A percentile compares a stretch with the other conserved stretches of the same genome.
Conservation (phyloP, 2,113 vertebrate species). For the Murina feae region DNA sequence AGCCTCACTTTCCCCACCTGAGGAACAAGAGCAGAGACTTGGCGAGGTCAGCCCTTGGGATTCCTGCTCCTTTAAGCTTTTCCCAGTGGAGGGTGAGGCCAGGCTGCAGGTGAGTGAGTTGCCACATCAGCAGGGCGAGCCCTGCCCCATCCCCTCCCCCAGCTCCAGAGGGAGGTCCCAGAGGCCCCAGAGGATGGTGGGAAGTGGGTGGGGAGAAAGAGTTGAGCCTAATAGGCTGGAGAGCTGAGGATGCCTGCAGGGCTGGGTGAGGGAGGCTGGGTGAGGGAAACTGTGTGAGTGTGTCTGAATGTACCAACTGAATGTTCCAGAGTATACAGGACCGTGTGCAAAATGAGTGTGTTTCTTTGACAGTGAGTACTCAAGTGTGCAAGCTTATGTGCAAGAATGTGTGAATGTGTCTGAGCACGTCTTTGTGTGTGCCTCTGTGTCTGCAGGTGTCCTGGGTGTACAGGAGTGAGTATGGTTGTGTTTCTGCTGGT, state of each 20-base stretch:
- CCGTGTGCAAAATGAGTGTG: neutral
- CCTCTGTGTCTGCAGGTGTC: neutral
- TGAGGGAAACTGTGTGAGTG: neutral
- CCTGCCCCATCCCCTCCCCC: neutral
- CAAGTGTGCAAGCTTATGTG: neutral
- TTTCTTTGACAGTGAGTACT: neutral
- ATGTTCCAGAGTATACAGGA: neutral
- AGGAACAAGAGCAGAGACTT: neutral
- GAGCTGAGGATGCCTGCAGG: neutral
- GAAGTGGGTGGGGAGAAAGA: constrained; percentile 58
- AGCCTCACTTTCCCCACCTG: neutral
- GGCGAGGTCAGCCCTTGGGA: neutral
- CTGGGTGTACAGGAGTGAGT: neutral
- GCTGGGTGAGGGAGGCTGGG: neutral
- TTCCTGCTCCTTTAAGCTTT: constrained; percentile 43
- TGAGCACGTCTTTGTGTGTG: neutral
- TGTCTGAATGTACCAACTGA: neutral
- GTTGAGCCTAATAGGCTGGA: neutral
- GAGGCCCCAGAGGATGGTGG: constrained; percentile 63
- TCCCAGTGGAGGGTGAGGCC: constrained; percentile 28
- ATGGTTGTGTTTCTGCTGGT: neutral
- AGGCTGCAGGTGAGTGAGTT: constrained; percentile 47
- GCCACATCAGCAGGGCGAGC: constrained; percentile 54
- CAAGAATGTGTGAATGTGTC: neutral
- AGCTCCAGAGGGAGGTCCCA: constrained; percentile 4